phyloP scores from a whole-genome alignment of 2,888 invertebrate genomes.

The Cheilosia impressa region DNA sequence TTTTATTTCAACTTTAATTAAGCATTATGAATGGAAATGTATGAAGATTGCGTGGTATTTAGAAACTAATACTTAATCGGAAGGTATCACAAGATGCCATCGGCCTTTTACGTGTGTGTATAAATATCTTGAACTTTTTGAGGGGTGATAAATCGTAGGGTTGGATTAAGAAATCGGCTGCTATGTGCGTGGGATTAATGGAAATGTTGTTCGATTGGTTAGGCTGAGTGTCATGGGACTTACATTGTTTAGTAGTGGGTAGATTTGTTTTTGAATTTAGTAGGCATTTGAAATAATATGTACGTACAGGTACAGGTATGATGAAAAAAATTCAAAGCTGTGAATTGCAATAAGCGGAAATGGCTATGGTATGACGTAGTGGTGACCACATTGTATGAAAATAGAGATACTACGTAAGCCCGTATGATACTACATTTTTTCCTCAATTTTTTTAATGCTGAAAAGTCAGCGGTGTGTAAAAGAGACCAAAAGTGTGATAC shows the following conservation, averaged over 20 bases:
- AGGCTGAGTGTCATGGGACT: background rate
- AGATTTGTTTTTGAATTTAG: background rate
- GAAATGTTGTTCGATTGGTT: background rate
- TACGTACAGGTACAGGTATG: too few relatives aligned
- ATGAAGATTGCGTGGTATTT: background rate
- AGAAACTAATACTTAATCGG: background rate
- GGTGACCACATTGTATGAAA: too few relatives aligned
- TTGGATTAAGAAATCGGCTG: background rate
- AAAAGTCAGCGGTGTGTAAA: too few relatives aligned
- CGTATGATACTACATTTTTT: too few relatives aligned
- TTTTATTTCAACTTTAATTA: background rate
- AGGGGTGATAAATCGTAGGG: background rate
- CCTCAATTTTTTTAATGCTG: too few relatives aligned
- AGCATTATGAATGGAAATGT: background rate
- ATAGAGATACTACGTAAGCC: too few relatives aligned
- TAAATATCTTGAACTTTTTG: background rate
- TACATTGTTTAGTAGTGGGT: background rate
- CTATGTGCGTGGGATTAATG: background rate
- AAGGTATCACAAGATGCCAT: background rate
- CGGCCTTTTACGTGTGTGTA: background rate
- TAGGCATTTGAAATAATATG: too few relatives aligned
- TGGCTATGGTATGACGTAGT: too few relatives aligned
- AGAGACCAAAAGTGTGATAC: too few relatives aligned
- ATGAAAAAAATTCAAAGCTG: too few relatives aligned
- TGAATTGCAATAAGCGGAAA: too few relatives aligned